Evolutionary conservation across 2,113 vertebrate species (phyloP).

Genomic region (Dicaeum eximium): DNA sequence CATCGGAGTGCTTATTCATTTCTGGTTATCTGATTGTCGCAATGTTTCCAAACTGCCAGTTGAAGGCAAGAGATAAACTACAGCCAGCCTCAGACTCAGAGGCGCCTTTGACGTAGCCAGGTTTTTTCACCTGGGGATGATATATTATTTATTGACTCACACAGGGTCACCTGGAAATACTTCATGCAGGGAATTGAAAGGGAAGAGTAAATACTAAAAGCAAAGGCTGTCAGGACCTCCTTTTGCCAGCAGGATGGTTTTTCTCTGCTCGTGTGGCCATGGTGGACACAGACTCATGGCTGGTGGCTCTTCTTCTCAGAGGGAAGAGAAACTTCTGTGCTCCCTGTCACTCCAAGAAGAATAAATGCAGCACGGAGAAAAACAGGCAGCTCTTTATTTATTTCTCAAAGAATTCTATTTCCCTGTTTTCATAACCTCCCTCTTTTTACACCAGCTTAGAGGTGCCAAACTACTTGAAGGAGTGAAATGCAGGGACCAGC

Average conservation of each 20-base stretch:
- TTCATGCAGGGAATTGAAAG: neutral
- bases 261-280: neutral
- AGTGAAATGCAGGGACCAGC: neutral
- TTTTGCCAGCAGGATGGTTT: neutral
- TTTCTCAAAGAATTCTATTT: neutral
- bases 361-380: fast-evolving
- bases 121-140: slow-evolving; percentile 30
- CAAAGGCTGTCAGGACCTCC: neutral
- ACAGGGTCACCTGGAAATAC: slow-evolving; percentile 50
- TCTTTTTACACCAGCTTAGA: neutral
- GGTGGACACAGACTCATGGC: fast-evolving
- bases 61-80: slow-evolving; percentile 72
- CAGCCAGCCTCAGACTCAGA: slow-evolving; percentile 70
- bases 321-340: neutral
- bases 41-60: slow-evolving; percentile 72
- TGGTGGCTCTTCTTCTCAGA: neutral
- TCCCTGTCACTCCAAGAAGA: neutral
- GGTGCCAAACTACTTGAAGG: neutral
- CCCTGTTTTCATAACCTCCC: neutral
- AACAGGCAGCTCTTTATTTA: neutral
- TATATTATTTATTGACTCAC: slow-evolving; percentile 61
- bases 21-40: slow-evolving; percentile 72
- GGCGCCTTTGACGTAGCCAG: slow-evolving; percentile 65
- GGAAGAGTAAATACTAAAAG: slow-evolving; percentile 18
- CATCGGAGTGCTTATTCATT: slow-evolving; percentile 65